These are phyloP conservation scores for Chascanopsetta lugubris DNA, from an alignment of 2,113 vertebrate species.

Conservation along the genomic window DNA sequence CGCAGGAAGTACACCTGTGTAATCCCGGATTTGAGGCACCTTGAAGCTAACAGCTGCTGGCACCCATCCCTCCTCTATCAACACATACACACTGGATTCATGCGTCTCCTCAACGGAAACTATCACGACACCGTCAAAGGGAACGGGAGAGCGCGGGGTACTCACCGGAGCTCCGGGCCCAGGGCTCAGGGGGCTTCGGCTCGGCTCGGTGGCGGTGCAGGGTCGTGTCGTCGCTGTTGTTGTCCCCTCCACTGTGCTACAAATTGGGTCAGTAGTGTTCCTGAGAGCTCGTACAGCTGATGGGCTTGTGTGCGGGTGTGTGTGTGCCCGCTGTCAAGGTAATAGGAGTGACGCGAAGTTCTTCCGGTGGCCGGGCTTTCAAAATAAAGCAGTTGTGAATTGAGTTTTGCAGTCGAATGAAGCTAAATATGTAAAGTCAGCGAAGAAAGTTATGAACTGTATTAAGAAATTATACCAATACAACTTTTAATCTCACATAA, in stretches of 20 bases:
- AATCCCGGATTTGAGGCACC: conserved; percentile 55
- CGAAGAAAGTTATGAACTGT: not conserved
- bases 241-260: conserved; percentile 2
- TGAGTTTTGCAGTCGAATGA: no score
- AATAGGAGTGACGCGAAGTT: rapidly evolving
- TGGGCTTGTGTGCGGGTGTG: not conserved
- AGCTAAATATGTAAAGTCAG: not conserved
- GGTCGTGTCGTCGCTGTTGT: conserved; percentile 20
- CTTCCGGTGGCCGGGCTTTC: conserved; percentile 49
- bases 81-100: conserved; percentile 1
- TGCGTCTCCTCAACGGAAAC: not conserved
- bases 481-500: no score
- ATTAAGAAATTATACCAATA: not conserved
- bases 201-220: not conserved
- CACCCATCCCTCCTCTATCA: conserved; percentile 24
- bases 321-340: conserved; percentile 13
- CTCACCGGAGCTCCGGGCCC: conserved; percentile 21
- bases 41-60: conserved; percentile 67
- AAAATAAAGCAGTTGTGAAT: conserved; percentile 26
- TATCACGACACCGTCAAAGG: not conserved
- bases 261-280: conserved; percentile 55
- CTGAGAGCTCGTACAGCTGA: conserved; percentile 59
- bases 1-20: conserved; percentile 47
- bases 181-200: not conserved
- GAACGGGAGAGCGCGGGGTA: not conserved